These are phyloP conservation scores for Clitarchus hookeri DNA, from an alignment of 2,888 invertebrate genomes.

Conservation along the genomic window DNA sequence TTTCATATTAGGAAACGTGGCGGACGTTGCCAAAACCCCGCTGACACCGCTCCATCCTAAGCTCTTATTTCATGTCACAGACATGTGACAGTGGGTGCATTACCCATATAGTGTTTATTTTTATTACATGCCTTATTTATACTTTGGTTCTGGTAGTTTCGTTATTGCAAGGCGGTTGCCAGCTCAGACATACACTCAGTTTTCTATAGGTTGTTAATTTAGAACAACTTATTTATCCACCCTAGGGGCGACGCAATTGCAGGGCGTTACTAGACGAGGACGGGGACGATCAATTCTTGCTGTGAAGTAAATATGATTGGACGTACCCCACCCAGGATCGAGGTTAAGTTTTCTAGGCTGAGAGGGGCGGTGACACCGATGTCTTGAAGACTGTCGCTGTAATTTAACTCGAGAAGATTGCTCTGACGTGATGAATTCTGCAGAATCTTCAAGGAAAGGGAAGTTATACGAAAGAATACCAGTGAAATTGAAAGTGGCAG, in stretches of 20 bases:
- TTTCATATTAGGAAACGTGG: too few relatives aligned
- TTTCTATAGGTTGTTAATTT: neutral
- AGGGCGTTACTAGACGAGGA: neutral
- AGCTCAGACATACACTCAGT: too few relatives aligned
- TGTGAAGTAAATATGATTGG: neutral
- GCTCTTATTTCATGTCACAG: too few relatives aligned
- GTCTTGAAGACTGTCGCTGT: neutral
- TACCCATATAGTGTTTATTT: too few relatives aligned
- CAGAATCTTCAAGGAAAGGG: neutral
- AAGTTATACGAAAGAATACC: neutral
- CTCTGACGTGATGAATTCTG: neutral
- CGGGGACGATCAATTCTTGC: neutral
- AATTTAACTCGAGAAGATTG: neutral
- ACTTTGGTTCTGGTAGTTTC: too few relatives aligned
- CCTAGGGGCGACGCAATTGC: neutral
- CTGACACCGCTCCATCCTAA: too few relatives aligned
- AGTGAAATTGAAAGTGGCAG: neutral
- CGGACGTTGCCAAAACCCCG: too few relatives aligned
- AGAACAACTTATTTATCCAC: neutral
- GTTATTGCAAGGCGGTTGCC: too few relatives aligned
- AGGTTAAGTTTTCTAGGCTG: too few relatives aligned
- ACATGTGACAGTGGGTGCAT: too few relatives aligned
- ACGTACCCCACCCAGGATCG: neutral
- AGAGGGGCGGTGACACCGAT: neutral
- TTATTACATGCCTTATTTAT: too few relatives aligned